Conservation (phyloP, 2,113 vertebrate species). For the Piprites chloris region DNA sequence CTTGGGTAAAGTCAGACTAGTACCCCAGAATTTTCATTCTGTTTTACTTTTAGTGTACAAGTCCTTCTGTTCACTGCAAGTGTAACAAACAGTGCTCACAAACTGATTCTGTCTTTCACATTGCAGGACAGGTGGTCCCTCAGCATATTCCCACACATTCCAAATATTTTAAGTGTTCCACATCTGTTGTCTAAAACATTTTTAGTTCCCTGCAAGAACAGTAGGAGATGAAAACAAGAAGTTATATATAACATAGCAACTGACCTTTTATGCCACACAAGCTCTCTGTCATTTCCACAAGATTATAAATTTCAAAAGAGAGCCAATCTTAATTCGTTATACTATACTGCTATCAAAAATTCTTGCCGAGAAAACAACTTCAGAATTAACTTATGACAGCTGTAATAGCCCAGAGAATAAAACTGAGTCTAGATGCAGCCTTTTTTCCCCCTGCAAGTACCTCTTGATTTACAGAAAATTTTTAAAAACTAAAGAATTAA, state of each 20-base stretch:
- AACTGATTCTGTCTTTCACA: background rate
- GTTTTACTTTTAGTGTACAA: background rate
- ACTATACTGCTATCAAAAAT: constrained; percentile 5
- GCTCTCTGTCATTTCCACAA: background rate
- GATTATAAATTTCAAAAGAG: constrained; percentile 7
- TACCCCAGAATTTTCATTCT: background rate
- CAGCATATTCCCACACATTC: constrained; percentile 53
- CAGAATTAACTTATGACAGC: constrained; percentile 43
- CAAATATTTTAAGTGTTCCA: constrained; percentile 55
- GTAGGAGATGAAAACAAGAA: constrained; percentile 36
- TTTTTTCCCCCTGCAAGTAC: background rate
- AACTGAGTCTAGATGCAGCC: background rate
- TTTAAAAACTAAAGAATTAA: background rate
- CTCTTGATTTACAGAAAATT: background rate
- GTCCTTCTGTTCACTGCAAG: background rate
- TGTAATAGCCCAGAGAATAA: background rate
- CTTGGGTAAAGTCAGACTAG: background rate
- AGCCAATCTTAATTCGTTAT: background rate
- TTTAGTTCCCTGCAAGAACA: constrained; percentile 34
- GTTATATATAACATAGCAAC: constrained; percentile 35
- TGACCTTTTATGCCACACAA: constrained; percentile 34
- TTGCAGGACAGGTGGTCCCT: constrained; percentile 65
- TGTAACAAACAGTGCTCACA: background rate
- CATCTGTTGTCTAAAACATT: constrained; percentile 55
- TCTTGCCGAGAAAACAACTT: background rate